Evolutionary conservation across 35 echinoderm and acorn worm species (phyloP), one percentile per base, ranked within the genome.

Genomic region (Chiridota heheva): DNA sequence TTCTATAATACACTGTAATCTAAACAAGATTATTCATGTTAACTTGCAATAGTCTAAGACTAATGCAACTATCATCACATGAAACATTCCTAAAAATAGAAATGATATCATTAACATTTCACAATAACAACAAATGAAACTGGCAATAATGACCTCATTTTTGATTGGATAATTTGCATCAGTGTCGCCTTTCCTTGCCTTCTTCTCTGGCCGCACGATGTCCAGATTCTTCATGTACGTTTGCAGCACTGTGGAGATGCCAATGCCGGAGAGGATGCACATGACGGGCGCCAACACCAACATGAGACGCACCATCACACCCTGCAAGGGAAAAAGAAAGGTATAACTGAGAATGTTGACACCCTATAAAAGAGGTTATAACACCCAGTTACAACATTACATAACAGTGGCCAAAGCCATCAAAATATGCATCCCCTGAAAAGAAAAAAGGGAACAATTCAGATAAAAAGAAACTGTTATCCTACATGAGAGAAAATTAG

Each of bases 231-330:
- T 80, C 84, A 98, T 88, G 73, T 98, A 98, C 16, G 73, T 88
- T 29, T 36, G 69, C 28, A 98, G 62, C 42, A 98, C 74, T 2
- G 89, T 84, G 4, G 95, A 98, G 57, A 98, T 85, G 28, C 95
- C 95, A 36, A 98, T 98, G 43, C 95, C 95, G 8, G 95, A 98
- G 15, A 98, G 76, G 81, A 98, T 98, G 45, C 95, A 98, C 95
- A 98, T 98, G 45, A 98, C 95, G 1, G 95, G 95, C 8, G 95
- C 95, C 7, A 98, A 74, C 1, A 98, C 95, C 81, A 98, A 85
- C 95, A 98, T 98, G 2, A 98, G 81, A 98, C 95, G 95, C 40
- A 98, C 95, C 95, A 98, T 98, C 84, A 98, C 95, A 89, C 95
- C 95, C 89, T 91, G 68, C 20, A n/a, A 69, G 5, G 45, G 51